Conservation (phyloP, 2,888 invertebrate genomes). For the Himalopsyche tibetana region DNA sequence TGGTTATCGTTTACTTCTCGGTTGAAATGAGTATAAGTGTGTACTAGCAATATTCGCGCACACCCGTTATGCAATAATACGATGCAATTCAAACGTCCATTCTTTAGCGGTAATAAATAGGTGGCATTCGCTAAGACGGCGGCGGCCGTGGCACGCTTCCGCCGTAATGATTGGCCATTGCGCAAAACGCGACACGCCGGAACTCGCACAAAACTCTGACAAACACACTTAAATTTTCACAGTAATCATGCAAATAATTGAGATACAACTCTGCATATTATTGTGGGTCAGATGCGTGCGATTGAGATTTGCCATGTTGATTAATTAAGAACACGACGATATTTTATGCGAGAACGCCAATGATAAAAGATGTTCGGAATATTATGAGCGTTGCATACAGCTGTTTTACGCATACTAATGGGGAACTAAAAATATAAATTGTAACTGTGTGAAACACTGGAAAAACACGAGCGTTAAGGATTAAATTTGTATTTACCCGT, state of each 20-base stretch:
- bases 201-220: neutral
- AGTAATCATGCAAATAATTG: neutral
- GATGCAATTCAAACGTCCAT: neutral
- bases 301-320: too few relatives aligned
- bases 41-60: neutral
- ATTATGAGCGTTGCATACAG: too few relatives aligned
- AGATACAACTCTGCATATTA: neutral
- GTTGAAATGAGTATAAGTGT: too few relatives aligned
- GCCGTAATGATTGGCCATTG: conserved; percentile 9
- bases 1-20: too few relatives aligned
- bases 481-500: too few relatives aligned
- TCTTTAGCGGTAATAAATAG: neutral
- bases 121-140: neutral
- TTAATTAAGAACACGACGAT: too few relatives aligned
- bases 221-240: neutral
- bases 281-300: neutral
- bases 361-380: too few relatives aligned
- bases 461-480: too few relatives aligned
- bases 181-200: conserved; percentile 21
- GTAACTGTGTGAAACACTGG: too few relatives aligned
- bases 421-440: too few relatives aligned
- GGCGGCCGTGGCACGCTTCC: conserved; percentile 26
- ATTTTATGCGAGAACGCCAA: too few relatives aligned
- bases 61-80: neutral
- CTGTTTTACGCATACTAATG: too few relatives aligned